Evolutionary conservation across 2,113 vertebrate genomes (phyloP), one percentile per base, ranked within the genome.

Genomic region (Motacilla tschutschensis): DNA sequence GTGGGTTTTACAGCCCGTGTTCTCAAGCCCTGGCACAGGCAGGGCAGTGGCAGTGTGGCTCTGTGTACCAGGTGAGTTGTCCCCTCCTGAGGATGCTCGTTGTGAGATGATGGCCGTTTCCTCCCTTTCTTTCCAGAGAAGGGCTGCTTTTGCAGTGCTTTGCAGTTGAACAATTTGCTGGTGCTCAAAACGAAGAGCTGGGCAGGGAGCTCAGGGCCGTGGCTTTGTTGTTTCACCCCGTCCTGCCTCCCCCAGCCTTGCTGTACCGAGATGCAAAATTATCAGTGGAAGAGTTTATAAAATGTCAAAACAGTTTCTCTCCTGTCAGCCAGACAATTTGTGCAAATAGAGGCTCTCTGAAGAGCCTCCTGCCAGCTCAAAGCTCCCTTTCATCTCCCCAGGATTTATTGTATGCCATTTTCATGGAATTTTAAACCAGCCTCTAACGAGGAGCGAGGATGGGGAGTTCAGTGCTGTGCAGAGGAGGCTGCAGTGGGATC

Each of bases 281-380:
- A 85, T 58, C 90, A 87, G 70, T 24, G 25, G 44, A 67, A 70
- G 57, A 78, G 85, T 81, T 92, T 66, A 51, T 73, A 28, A 63
- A 83, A 57, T 3, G 10, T 72, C 86, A 43, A 13, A 86, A 55
- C 81, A 72, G 67, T 35, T 91, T 72, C 73, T 87, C 46, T 87
- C 36, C 7, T 17, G 31, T 64, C 85, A 83, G 74, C 58, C 19
- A 57, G 35, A 33, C 59, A 25, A 63, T 73, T 41, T 47, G 76
- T 50, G 51, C 62, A 78, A 83, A 90, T 9, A 63, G 70, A 33
- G 63, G 72, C 70, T 80, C 69, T 90, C 41, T 17, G 59, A 35
- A 76, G 84, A 85, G 4, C 14, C 64, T 81, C 67, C 74, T 69
- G 73, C 82, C 70, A 19, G 69, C 85, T 46, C 67, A 28, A 19